Conservation (phyloP, 2,888 invertebrate species). For the Thysanoteuthis rhombus region DNA sequence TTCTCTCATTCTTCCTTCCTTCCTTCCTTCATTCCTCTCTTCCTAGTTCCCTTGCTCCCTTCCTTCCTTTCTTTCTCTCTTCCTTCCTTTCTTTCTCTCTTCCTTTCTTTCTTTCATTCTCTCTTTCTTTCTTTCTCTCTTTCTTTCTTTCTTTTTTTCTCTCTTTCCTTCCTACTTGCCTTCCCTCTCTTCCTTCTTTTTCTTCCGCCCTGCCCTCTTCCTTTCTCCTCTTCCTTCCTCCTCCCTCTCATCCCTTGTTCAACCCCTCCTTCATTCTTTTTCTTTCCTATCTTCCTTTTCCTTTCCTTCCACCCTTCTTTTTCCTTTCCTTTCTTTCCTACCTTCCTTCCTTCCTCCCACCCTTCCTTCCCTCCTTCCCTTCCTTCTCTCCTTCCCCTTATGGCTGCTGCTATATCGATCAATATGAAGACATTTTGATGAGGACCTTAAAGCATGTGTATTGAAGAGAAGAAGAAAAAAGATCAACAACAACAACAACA, state of each 20-base stretch:
- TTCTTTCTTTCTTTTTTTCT: background rate
- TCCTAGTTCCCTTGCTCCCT: too few relatives aligned
- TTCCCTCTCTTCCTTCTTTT: background rate
- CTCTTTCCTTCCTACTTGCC: too few relatives aligned
- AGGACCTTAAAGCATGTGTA: background rate
- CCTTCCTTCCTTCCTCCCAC: background rate
- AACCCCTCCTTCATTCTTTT: background rate
- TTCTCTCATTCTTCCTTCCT: too few relatives aligned
- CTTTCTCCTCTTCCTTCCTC: background rate
- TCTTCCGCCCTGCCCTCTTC: background rate
- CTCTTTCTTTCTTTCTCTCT: background rate
- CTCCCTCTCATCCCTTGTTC: background rate
- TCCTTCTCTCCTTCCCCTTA: background rate
- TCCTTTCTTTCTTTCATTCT: background rate
- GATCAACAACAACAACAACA: background rate
- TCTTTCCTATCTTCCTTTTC: background rate
- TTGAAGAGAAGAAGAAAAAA: background rate
- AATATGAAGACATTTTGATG: slow-evolving; percentile 12
- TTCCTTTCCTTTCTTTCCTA: background rate
- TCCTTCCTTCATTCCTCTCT: too few relatives aligned
- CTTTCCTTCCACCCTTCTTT: background rate
- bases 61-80: too few relatives aligned
- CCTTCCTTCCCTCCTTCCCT: background rate
- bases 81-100: too few relatives aligned
- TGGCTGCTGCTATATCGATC: background rate